Conservation (phyloP, 2,113 vertebrate genomes). For the Leuciscus idus region DNA sequence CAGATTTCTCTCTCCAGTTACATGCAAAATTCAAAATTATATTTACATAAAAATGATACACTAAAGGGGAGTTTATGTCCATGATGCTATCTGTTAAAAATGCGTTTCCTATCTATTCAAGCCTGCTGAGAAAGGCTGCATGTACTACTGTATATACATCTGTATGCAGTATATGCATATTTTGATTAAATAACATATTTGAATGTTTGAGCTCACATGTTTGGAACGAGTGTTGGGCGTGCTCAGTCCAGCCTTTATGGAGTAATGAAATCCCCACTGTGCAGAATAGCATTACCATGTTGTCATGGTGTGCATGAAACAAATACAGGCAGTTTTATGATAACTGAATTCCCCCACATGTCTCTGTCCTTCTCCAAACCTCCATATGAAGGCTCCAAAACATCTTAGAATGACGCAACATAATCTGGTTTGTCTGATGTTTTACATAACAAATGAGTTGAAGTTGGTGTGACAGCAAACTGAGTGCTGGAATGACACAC, state of each 20-base stretch:
- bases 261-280: constrained; percentile 39
- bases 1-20: neutral
- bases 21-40: neutral
- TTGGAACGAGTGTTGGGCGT: constrained; percentile 14
- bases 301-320: constrained; percentile 54
- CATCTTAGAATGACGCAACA: constrained; percentile 47
- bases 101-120: neutral
- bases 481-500: constrained; percentile 16
- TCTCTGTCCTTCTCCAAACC: constrained; percentile 23
- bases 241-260: constrained; percentile 12
- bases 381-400: constrained; percentile 34
- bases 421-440: constrained; percentile 6
- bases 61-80: neutral
- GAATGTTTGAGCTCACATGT: constrained; percentile 22
- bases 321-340: constrained; percentile 45
- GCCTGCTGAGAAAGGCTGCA: neutral
- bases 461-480: constrained; percentile 19
- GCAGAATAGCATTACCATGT: constrained; percentile 43
- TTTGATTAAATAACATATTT: neutral
- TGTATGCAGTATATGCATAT: neutral
- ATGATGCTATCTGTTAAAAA: neutral
- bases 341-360: constrained; percentile 28
- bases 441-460: constrained; percentile 38
- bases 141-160: neutral
- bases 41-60: neutral